These are phyloP conservation scores for Xyrichtys novacula DNA, from an alignment of 2,797 vertebrate genomes.

Conservation along the genomic window DNA sequence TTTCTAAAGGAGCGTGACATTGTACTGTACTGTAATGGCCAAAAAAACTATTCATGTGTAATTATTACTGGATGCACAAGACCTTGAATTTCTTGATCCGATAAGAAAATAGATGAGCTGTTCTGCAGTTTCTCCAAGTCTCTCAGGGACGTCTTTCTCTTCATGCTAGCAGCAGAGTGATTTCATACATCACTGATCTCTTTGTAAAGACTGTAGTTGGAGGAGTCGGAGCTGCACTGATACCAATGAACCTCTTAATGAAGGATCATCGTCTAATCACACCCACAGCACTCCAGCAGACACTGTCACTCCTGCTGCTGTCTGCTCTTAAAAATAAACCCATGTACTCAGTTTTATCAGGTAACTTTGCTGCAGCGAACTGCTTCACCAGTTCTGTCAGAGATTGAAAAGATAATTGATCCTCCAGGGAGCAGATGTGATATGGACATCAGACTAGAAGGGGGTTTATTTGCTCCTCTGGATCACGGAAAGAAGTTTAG, in stretches of 20 bases:
- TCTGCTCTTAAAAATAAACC: slow-evolving; percentile 19
- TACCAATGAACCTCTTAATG: slow-evolving; percentile 38
- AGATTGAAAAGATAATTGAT: slow-evolving; percentile 30
- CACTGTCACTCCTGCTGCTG: not conserved
- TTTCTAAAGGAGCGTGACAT: no score
- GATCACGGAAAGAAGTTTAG: slow-evolving; percentile 21
- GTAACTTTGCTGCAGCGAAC: slow-evolving; percentile 2
- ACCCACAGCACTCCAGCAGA: not conserved
- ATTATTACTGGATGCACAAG: not conserved
- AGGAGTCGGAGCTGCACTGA: slow-evolving; percentile 12
- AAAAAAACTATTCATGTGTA: no score
- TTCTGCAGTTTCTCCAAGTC: not conserved
- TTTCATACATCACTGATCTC: slow-evolving; percentile 42
- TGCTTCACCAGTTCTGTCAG: slow-evolving; percentile 28
- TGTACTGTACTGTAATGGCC: no score
- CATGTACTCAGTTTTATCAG: not conserved
- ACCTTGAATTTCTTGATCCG: no score
- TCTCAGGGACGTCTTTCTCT: not conserved
- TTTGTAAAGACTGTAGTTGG: slow-evolving; percentile 30
- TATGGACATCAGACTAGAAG: slow-evolving; percentile 14
- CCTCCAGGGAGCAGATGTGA: slow-evolving; percentile 1
- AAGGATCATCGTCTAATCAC: slow-evolving; percentile 23
- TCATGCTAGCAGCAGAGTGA: slow-evolving; percentile 19
- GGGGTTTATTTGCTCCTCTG: slow-evolving; percentile 8
- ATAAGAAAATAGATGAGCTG: not conserved